Base-by-base conservation (phyloP, 2,113 vertebrate species). In the Cephalophus harveyi region DNA sequence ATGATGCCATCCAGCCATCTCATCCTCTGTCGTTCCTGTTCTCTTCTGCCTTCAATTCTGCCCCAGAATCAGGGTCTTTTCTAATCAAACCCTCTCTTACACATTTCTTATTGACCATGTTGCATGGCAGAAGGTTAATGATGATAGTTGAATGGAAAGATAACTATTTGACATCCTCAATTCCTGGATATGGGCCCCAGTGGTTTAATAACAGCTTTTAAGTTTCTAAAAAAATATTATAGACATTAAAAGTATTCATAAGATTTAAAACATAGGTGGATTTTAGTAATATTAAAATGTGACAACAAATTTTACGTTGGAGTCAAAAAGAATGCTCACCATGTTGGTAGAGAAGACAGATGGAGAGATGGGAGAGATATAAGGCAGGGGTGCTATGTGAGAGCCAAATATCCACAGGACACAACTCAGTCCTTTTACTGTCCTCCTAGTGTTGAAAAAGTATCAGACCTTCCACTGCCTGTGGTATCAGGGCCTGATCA, bases 201-300 rank as follows among this genome's bases (percentile, higher is more conserved):
- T 91, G 5, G 40, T 82, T 91, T 96, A 46, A 64, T 46, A 96
- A 87, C 12, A 88, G n/a, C 54, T 50, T 87, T 90, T 60, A 81
- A 85, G 25, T 19, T 17, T 25, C 28, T 88, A 78, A 87, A 89
- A 91, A 48, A 57, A 76, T 40, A 25, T 27, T 55, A 91, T 7
- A 87, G 33, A 78, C 11, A 84, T 52, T 64, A 40, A 57, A 94
- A 79, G 7, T 33, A 79, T 71, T 57, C 33, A 46, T 62, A 97
- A 81, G 10, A 67, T 76, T 94, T 71, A 74, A 96, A 96, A 86
- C 19, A 54, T 8, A 64, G 27, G 33, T 91, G 5, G 9, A 25
- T 54, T 93, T 94, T 92, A 59, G 23, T 60, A 87, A 28, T 82
- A 88, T 59, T 40, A 96, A 98, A 81, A 82, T 36, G 27, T 50